phyloP scores from a whole-genome alignment of 2,113 vertebrate species.

The Lagopus muta region DNA sequence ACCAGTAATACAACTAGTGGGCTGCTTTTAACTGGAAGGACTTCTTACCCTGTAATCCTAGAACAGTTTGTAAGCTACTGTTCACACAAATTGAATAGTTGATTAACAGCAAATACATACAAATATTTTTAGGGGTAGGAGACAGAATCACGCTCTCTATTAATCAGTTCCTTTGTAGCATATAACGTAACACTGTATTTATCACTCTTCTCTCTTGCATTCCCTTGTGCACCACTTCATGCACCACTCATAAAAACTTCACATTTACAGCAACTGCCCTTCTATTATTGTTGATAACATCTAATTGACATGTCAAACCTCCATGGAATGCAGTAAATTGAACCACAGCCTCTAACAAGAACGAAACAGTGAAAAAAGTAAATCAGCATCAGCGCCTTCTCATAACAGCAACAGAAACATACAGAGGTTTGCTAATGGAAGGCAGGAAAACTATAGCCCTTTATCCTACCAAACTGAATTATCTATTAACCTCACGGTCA shows the following conservation, averaged over 20 bases:
- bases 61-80: conserved; percentile 35
- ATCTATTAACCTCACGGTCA: conserved; percentile 45
- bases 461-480: neutral
- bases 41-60: conserved; percentile 6
- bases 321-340: conserved; percentile 76
- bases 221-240: conserved; percentile 74
- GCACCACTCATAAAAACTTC: conserved; percentile 76
- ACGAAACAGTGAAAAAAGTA: conserved; percentile 72
- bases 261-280: conserved; percentile 75
- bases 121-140: conserved; percentile 51
- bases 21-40: conserved; percentile 45
- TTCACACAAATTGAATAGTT: conserved; percentile 57
- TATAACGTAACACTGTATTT: conserved; percentile 56
- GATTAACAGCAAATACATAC: conserved; percentile 70
- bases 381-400: conserved; percentile 52
- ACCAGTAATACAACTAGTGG: neutral
- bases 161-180: conserved; percentile 63
- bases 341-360: conserved; percentile 68
- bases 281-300: conserved; percentile 80
- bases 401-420: conserved; percentile 6
- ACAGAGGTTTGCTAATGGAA: conserved; percentile 25
- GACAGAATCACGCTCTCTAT: conserved; percentile 52
- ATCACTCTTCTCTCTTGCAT: conserved; percentile 39
- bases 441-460: conserved; percentile 32
- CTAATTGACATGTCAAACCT: conserved; percentile 81